Evolutionary conservation across 2,888 invertebrate species (phyloP), one percentile per base, ranked within the genome.

Genomic region (Calameuta idolon): DNA sequence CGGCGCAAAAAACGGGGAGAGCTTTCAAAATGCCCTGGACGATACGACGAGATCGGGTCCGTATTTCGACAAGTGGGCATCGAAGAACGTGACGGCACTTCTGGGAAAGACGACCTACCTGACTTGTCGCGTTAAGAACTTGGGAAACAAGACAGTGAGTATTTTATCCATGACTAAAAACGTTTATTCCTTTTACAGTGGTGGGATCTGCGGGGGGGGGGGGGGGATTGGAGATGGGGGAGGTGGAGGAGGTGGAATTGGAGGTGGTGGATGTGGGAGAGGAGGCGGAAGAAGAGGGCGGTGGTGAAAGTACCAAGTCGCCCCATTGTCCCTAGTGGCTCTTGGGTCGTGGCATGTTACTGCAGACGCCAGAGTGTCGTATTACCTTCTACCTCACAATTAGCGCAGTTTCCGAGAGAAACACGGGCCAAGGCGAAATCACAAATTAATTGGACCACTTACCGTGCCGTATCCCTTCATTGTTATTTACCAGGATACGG

Each of bases 81-180:
- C 96, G 74, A 95, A 95, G 91, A 95, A 95, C 91, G 94, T 95
- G 81, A 97, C 97, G 37, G 97, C 97, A 0, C 93, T 97, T 75
- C 93, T 97, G 79, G 97, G 97, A 84, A 97, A 97, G 92, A 97
- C 97, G 69, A 97, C 97, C 75, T 97, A 97, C 90, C 93, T 98
- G 85, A 97, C 96, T 91, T 98, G 98, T 92, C 94, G 97, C 81
- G 97, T 97, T 83, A 97, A 97, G 93, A 97, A 97, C 93, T 93
- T 97, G 91, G 96, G 97, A 84, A 97, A 98, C 93, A 96, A 96
- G 93, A 97, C 97, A 92, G 97, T 97, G 89, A 95, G 96, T 94
- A 75, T 1, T 55, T 55, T 23, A 55, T 9, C 23, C 23, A 23
- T 55, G 55, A 55, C 23, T 23, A 55, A 55, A 55, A 55, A 55